Evolutionary conservation across 2,888 invertebrate genomes (phyloP).

Genomic region (Agrypnus murinus): DNA sequence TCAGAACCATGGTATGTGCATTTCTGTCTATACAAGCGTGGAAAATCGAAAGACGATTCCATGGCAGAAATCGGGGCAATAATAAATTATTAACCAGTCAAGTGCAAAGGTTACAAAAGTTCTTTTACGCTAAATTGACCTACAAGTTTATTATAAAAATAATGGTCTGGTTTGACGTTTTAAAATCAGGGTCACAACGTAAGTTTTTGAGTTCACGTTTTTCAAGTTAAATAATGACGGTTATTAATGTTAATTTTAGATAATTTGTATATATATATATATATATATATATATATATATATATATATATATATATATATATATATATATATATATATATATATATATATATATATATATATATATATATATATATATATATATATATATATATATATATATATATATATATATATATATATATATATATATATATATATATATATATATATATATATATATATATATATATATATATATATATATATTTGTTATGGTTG

Average conservation of each 20-base stretch:
- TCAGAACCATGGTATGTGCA: neutral
- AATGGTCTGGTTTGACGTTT: neutral
- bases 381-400: too few relatives aligned
- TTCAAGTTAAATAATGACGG: conserved; percentile 5
- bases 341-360: too few relatives aligned
- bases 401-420: too few relatives aligned
- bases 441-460: too few relatives aligned
- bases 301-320: too few relatives aligned
- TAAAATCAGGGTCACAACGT: conserved; percentile 12
- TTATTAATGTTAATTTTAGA: neutral
- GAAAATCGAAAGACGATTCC: conserved; percentile 9
- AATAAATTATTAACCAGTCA: neutral
- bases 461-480: too few relatives aligned
- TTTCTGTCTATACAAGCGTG: neutral
- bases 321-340: too few relatives aligned
- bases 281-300: too few relatives aligned
- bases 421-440: too few relatives aligned
- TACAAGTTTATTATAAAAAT: neutral
- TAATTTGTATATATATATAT: too few relatives aligned
- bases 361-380: too few relatives aligned
- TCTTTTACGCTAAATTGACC: conserved; percentile 10
- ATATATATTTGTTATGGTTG: too few relatives aligned
- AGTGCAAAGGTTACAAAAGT: conserved; percentile 18
- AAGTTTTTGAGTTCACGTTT: conserved; percentile 14
- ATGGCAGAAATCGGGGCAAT: neutral